Base-by-base conservation (phyloP, 2,888 invertebrate species). In the Lampropteryx suffumata region DNA sequence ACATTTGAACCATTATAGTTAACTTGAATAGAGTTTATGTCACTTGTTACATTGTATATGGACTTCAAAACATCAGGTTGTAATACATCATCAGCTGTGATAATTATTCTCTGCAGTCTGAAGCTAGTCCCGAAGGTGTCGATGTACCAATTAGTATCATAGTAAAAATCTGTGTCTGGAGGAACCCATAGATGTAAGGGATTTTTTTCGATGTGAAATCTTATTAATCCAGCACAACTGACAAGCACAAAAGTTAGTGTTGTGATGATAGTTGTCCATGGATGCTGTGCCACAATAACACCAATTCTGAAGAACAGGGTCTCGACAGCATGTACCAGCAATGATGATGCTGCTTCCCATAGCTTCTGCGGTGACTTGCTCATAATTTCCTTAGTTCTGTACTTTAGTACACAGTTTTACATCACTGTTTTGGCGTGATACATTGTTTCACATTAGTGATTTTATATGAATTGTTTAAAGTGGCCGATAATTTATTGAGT, bases 141-240 rank as follows among this genome's bases (percentile, higher is more conserved):
- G 71, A 94, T 92, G 50, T 94, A 90, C 95, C 95, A 95, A 65
- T 94, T 92, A 3, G 95, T 94, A 62, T 95, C 94, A 58, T 81
- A 75, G 30, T 92, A 91, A 71, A 94, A 95, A 53, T 93, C 92
- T 0, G 95, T 94, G 32, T 94, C 91, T 32, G 92, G 92, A 8
- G 95, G 95, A 13, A 95, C 93, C 95, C 95, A 96, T 60, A 96
- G 79, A 67, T 93, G 94, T 66, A 95, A 79, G 0, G 95, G 95
- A 79, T 94, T 93, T 69, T 93, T 94, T 81, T 95, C 95, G 73
- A 94, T 93, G 53, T 92, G 90, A 78, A 95, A 95, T 62, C 90
- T 85, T 14, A 93, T 69, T 41, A 94, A 83, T 27, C 95, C 95
- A 50, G 92, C 71, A 44, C 91, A 83, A 68, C 94, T 93, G 10